Evolutionary conservation across 1,140 invertebrate genomes (phyloP).

Genomic region (Pristionchus pacificus): DNA sequence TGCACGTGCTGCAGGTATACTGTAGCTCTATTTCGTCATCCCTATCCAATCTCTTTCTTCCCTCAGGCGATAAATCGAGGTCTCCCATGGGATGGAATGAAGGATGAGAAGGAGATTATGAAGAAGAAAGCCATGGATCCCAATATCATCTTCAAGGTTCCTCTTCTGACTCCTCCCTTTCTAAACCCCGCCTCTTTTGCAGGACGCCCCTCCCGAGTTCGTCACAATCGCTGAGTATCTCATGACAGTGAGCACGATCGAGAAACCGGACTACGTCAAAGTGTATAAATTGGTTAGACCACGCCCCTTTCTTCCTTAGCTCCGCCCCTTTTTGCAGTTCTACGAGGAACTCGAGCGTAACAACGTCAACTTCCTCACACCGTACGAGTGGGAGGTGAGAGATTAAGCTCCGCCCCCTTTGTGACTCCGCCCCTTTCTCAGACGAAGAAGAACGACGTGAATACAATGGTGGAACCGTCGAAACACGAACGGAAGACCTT

Average conservation of each 20-base stretch:
- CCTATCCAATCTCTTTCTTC: too few species aligned
- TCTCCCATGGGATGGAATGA: not conserved
- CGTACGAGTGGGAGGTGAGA: not conserved
- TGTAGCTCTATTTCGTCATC: conserved; percentile 56
- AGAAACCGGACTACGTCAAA: not conserved
- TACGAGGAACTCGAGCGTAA: not conserved
- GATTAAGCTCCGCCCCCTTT: too few species aligned
- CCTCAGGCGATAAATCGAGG: not conserved
- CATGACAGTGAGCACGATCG: not conserved
- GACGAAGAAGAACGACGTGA: not conserved
- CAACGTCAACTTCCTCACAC: not conserved
- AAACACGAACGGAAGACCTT: too few species aligned
- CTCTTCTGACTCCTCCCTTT: too few species aligned
- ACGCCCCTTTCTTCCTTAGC: not conserved
- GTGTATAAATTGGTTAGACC: not conserved
- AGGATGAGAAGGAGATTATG: not conserved
- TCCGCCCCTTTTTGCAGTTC: not conserved
- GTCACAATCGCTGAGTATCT: not conserved
- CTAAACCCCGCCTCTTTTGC: too few species aligned
- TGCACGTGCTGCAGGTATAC: conserved; percentile 24
- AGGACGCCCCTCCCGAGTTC: conserved; percentile 1
- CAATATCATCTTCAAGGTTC: conserved; percentile 25
- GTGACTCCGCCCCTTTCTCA: too few species aligned
- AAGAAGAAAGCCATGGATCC: not conserved
- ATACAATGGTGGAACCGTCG: not conserved